Conservation (phyloP, 2,797 vertebrate genomes). For the Xenopus petersii region DNA sequence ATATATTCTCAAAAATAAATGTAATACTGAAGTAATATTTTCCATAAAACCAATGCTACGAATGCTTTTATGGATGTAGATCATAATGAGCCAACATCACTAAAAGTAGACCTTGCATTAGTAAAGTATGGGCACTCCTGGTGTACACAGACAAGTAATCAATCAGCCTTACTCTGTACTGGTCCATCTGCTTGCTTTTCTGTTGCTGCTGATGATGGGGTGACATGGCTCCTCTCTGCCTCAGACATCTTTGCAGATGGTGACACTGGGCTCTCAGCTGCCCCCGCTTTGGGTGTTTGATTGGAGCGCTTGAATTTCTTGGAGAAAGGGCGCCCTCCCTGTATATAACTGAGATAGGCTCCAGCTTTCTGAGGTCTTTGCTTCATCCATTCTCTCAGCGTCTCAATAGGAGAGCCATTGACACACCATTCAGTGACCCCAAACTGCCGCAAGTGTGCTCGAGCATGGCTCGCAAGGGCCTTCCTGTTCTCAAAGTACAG, state of each 20-base stretch:
- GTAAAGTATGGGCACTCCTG: too few relatives aligned
- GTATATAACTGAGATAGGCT: slow-evolving; percentile 89
- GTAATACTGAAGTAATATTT: too few relatives aligned
- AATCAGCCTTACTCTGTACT: slow-evolving; percentile 24
- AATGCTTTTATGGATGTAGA: too few relatives aligned
- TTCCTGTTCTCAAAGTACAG: slow-evolving; percentile 96
- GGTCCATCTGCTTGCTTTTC: slow-evolving; percentile 45
- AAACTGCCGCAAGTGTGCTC: slow-evolving; percentile 91
- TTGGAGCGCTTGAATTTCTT: slow-evolving; percentile 80
- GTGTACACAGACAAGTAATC: too few relatives aligned
- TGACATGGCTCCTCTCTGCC: slow-evolving; percentile 52
- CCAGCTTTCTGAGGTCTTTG: slow-evolving; percentile 89
- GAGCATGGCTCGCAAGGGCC: slow-evolving; percentile 90
- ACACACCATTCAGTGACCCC: slow-evolving; percentile 96
- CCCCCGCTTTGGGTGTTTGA: slow-evolving; percentile 57
- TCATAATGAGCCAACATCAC: too few relatives aligned
- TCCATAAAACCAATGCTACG: too few relatives aligned
- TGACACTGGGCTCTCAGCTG: slow-evolving; percentile 66
- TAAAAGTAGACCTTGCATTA: too few relatives aligned
- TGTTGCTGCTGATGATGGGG: slow-evolving; percentile 57
- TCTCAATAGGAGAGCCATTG: slow-evolving; percentile 94
- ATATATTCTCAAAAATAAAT: too few relatives aligned
- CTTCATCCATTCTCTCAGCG: slow-evolving; percentile 93
- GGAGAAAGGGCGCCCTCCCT: slow-evolving; percentile 78
- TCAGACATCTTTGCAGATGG: slow-evolving; percentile 57